A percentile compares a stretch with the other conserved stretches of the same genome.
phyloP scores from a whole-genome alignment of 1,140 invertebrate genomes.

The Alviniconcha marisindica region DNA sequence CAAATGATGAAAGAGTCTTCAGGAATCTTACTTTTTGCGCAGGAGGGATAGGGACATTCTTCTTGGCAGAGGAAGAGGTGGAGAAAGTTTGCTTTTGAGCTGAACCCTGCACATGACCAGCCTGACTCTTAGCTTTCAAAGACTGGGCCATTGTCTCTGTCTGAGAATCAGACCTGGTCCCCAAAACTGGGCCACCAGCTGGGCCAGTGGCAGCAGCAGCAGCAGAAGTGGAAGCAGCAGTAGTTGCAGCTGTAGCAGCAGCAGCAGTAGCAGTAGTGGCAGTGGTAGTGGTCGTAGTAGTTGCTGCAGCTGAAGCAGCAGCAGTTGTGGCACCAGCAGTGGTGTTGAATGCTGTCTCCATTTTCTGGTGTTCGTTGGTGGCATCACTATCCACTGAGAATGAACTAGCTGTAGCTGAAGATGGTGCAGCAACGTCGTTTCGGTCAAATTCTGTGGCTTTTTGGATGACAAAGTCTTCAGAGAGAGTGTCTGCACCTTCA shows the following conservation, averaged over 20 bases:
- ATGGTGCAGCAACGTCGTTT: background rate
- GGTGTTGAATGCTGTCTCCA: too few species aligned
- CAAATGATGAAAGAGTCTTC: too few species aligned
- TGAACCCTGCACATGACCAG: background rate
- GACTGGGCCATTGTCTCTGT: background rate
- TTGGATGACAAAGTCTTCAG: constrained; percentile 32
- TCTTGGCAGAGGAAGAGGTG: background rate
- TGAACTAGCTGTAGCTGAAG: background rate
- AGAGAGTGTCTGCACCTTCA: background rate
- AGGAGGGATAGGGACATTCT: background rate
- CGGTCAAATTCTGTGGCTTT: background rate
- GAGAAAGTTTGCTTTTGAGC: constrained; percentile 1
- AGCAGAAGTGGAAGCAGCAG: background rate
- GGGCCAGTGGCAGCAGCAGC: background rate
- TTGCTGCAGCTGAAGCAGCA: background rate
- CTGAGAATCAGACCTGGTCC: too few species aligned
- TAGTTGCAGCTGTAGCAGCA: background rate
- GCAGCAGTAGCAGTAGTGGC: background rate
- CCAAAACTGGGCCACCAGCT: too few species aligned
- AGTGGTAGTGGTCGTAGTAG: too few species aligned
- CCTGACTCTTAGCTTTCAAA: constrained; percentile 2
- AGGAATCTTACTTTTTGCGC: constrained; percentile 18
- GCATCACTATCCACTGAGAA: background rate
- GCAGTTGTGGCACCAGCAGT: background rate
- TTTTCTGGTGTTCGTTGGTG: background rate